Percentiles rank a stretch among this genome's conserved stretches.
Conservation (phyloP, 1,140 invertebrate species). For the Drosophila lini region DNA sequence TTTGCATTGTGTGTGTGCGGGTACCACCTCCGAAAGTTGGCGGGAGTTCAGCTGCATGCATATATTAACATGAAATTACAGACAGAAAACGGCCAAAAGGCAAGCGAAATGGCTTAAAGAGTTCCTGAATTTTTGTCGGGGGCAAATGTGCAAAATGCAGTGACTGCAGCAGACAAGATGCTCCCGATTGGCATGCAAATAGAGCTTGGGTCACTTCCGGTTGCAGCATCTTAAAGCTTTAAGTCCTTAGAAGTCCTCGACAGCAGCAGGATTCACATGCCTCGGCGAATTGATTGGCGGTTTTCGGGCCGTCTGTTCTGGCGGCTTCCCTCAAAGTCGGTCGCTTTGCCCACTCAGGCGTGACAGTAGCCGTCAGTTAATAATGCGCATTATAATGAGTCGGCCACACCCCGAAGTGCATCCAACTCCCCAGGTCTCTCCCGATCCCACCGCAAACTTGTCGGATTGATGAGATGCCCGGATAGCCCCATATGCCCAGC, state of each 20-base stretch:
- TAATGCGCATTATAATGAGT: slow-evolving; percentile 62
- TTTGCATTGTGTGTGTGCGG: slow-evolving; percentile 49
- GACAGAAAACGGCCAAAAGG: slow-evolving; percentile 41
- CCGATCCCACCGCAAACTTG: slow-evolving; percentile 15
- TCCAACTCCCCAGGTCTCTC: background rate
- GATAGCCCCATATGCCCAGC: slow-evolving; percentile 3
- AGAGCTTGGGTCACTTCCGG: background rate
- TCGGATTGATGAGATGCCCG: background rate
- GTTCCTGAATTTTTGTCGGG: slow-evolving; percentile 46
- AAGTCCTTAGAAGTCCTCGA: slow-evolving; percentile 1
- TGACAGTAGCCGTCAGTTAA: slow-evolving; percentile 51
- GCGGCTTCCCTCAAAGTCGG: slow-evolving; percentile 26
- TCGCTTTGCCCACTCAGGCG: slow-evolving; percentile 55
- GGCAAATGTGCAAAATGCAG: slow-evolving; percentile 9
- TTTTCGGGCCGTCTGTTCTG: slow-evolving; percentile 23
- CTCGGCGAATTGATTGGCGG: slow-evolving; percentile 39
- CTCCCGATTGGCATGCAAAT: slow-evolving; percentile 47
- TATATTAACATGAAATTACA: slow-evolving; percentile 76
- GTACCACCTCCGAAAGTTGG: slow-evolving; percentile 14
- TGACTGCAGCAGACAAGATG: slow-evolving; percentile 27
- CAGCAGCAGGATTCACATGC: background rate
- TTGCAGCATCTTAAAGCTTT: slow-evolving; percentile 33
- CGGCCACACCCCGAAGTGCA: background rate
- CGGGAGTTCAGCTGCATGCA: slow-evolving; percentile 53
- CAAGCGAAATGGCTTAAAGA: slow-evolving; percentile 49